phyloP scores from a whole-genome alignment of 2,113 vertebrate species.

The Morone saxatilis region DNA sequence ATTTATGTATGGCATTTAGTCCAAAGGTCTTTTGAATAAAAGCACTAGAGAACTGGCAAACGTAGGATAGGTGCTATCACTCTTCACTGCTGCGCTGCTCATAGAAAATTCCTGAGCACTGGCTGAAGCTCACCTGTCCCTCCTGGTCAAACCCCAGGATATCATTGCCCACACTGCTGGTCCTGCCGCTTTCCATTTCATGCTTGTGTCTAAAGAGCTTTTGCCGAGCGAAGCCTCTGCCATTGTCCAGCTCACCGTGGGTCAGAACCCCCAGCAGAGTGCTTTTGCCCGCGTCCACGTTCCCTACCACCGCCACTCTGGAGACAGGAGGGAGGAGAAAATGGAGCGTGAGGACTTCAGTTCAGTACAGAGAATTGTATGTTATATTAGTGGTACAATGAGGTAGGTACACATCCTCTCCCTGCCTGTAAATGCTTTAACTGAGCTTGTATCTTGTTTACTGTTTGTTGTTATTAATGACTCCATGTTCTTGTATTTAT shows the following conservation, averaged over 20 bases:
- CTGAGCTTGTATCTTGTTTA: not conserved
- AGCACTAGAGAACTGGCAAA: too few species aligned
- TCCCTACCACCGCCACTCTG: constrained; percentile 96
- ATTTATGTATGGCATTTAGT: not conserved
- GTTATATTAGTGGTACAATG: too few species aligned
- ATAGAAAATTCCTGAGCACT: not conserved
- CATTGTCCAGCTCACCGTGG: constrained; percentile 95
- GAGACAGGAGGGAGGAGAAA: not conserved
- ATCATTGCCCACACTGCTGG: constrained; percentile 97
- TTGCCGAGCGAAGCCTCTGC: constrained; percentile 95
- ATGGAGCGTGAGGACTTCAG: not conserved
- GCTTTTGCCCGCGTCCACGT: constrained; percentile 96
- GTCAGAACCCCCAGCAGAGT: constrained; percentile 94
- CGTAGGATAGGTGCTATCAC: not conserved
- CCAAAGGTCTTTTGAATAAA: not conserved
- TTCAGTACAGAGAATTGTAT: not conserved
- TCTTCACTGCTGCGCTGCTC: not conserved
- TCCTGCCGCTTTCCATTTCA: constrained; percentile 95
- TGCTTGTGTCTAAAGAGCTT: constrained; percentile 98
- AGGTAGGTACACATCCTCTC: not conserved
- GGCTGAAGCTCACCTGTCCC: constrained; percentile 85
- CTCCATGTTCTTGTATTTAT: not conserved
- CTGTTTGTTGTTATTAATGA: not conserved
- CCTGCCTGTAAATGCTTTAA: not conserved
- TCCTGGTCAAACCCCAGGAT: constrained; percentile 96